Evolutionary conservation across 2,113 vertebrate genomes (phyloP), one percentile per base, ranked within the genome.

Genomic region (Oenanthe melanoleuca): DNA sequence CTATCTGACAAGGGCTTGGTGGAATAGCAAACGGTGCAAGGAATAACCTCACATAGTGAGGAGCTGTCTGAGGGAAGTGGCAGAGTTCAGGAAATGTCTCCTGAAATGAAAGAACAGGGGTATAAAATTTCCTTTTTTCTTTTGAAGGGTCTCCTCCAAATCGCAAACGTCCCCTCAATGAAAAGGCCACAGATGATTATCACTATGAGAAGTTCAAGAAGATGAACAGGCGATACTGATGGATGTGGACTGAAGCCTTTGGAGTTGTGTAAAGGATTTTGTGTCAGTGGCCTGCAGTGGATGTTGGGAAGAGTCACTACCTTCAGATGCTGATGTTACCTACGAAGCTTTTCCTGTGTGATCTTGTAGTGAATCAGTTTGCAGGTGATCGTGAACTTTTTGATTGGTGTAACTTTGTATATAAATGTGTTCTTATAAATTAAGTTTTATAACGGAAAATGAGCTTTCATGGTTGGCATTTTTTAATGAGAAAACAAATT

Each of bases 121-220:
- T 64, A 49, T 55, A 11, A 42, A 55, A 67, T 14, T 69, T 26
- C 52, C 24, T 31, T 45, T 33, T 87, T 23, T 73, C 80, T 26
- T 86, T 73, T 64, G 53, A 97, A 98, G 97, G 98, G 14, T 98
- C 99, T 74, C 99, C 99, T 63, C 98, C 98, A 7, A 99, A 98
- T 93, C 99, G 99, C 86, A 99, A 99, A 92, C 98, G 99, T 14
- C 99, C 99, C 2, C 98, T 99, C 82, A 99, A 99, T 3, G 99
- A 99, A 92, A 99, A 99, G 93, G 99, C 99, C 61, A 99, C 99
- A 0, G 99, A 99, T 38, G 99, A 99, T 95, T 99, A 99, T 90
- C 99, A 99, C 93, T 99, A 99, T 23, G 99, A 99, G 97, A 99
- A 99, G 93, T 99, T 99, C 97, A 99, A 99, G 98, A 99, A 99